A percentile compares a stretch with the other conserved stretches of the same genome.
Conservation (phyloP, 2,113 vertebrate genomes). For the Tretioscincus oriximinensis region DNA sequence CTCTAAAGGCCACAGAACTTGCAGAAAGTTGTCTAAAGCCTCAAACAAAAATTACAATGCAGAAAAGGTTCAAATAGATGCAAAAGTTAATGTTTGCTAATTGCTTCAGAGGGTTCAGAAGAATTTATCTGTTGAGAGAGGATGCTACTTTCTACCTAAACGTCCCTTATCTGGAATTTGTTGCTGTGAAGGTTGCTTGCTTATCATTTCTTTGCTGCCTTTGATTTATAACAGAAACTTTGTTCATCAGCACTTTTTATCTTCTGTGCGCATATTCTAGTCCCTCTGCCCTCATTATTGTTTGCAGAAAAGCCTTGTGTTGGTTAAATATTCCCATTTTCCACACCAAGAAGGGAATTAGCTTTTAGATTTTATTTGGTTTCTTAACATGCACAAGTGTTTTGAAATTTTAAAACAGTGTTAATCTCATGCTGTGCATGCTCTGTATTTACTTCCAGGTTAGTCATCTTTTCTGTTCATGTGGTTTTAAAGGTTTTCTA, state of each 20-base stretch:
- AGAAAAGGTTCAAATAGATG: conserved; percentile 36
- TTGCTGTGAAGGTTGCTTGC: background rate
- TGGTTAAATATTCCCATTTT: conserved; percentile 1
- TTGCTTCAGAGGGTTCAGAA: conserved; percentile 34
- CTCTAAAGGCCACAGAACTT: too few relatives aligned
- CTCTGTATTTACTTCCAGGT: background rate
- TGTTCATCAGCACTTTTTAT: conserved; percentile 8
- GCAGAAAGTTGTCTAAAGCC: conserved; percentile 7
- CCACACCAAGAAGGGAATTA: background rate
- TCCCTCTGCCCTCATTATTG: background rate
- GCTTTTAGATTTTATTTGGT: background rate
- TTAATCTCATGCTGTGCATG: background rate
- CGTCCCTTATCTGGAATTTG: conserved; percentile 14
- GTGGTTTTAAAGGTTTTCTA: too few relatives aligned
- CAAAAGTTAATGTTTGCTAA: conserved; percentile 16
- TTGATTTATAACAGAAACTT: background rate
- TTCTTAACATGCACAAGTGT: accelerated
- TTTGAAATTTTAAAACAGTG: background rate
- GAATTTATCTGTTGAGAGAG: conserved; percentile 15
- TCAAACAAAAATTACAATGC: conserved; percentile 5
- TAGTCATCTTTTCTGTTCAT: background rate
- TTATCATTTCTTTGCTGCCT: conserved; percentile 7
- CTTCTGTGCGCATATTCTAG: accelerated
- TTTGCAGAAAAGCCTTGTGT: background rate
- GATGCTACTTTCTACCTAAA: background rate